Conservation (phyloP, 2,113 vertebrate genomes). For the Noctilio leporinus region DNA sequence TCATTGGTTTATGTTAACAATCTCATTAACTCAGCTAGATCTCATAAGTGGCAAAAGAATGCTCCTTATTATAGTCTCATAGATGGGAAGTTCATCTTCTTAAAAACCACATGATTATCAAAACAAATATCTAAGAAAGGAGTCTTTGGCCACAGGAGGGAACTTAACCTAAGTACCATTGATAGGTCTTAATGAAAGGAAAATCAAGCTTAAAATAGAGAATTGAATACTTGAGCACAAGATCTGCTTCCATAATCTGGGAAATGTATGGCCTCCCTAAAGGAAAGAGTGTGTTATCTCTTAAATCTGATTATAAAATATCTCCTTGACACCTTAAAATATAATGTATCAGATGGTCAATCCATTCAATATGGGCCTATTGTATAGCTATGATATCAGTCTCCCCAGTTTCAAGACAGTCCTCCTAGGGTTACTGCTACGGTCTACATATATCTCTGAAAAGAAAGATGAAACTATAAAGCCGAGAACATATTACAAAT, state of each 20-base stretch:
- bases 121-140: conserved; percentile 46
- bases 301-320: conserved; percentile 62
- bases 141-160: conserved; percentile 6
- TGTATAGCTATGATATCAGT: neutral
- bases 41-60: conserved; percentile 25
- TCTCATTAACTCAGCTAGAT: conserved; percentile 35
- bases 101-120: neutral
- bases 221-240: conserved; percentile 44
- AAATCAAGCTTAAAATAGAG: conserved; percentile 56
- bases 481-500: neutral
- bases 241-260: conserved; percentile 38
- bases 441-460: neutral
- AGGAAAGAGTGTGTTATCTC: conserved; percentile 54
- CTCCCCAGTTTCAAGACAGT: neutral
- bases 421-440: neutral
- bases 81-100: neutral
- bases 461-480: neutral
- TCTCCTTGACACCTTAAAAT: conserved; percentile 52
- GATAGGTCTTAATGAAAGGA: conserved; percentile 50
- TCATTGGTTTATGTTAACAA: conserved; percentile 9
- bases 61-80: neutral
- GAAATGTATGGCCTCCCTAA: conserved; percentile 58
- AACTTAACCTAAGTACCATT: conserved; percentile 9
- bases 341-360: neutral
- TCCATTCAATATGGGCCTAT: neutral